Evolutionary conservation across 2,888 invertebrate species (phyloP).

Genomic region (Villa cingulata): DNA sequence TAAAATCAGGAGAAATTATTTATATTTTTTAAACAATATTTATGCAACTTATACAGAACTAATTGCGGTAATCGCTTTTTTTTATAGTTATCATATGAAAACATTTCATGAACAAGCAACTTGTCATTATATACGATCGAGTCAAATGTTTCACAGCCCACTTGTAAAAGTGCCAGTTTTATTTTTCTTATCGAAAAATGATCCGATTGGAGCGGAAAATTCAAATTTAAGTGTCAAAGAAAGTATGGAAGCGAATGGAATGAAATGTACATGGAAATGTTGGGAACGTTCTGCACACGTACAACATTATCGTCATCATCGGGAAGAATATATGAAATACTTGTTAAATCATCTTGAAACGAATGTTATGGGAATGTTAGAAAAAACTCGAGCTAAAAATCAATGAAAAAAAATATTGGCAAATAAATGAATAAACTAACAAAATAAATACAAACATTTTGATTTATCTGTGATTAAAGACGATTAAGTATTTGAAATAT

Average conservation of each 20-base stretch:
- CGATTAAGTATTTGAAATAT: too few species aligned
- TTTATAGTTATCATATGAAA: slow-evolving; percentile 49
- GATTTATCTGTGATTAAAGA: too few species aligned
- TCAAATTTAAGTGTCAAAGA: slow-evolving; percentile 60
- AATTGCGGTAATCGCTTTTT: too few species aligned
- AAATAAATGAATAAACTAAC: too few species aligned
- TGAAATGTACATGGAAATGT: slow-evolving; percentile 56
- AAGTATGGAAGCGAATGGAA: slow-evolving; percentile 60
- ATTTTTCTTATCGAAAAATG: slow-evolving; percentile 56
- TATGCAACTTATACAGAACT: too few species aligned
- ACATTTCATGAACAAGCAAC: slow-evolving; percentile 72
- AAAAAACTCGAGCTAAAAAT: too few species aligned
- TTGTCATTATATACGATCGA: slow-evolving; percentile 68
- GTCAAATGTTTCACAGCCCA: slow-evolving; percentile 70
- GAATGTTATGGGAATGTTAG: slow-evolving; percentile 1
- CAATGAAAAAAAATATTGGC: too few species aligned
- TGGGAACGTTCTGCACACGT: slow-evolving; percentile 68
- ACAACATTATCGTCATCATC: slow-evolving; percentile 46
- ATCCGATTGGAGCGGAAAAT: slow-evolving; percentile 61
- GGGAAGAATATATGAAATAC: slow-evolving; percentile 48
- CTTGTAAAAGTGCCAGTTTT: slow-evolving; percentile 60
- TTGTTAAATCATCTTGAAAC: slow-evolving; percentile 45
- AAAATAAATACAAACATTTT: too few species aligned
- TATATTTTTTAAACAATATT: too few species aligned
- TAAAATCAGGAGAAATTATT: too few species aligned